phyloP scores from a whole-genome alignment of 92 coral and sea anemone species.

The Umimayanthus kanabou region DNA sequence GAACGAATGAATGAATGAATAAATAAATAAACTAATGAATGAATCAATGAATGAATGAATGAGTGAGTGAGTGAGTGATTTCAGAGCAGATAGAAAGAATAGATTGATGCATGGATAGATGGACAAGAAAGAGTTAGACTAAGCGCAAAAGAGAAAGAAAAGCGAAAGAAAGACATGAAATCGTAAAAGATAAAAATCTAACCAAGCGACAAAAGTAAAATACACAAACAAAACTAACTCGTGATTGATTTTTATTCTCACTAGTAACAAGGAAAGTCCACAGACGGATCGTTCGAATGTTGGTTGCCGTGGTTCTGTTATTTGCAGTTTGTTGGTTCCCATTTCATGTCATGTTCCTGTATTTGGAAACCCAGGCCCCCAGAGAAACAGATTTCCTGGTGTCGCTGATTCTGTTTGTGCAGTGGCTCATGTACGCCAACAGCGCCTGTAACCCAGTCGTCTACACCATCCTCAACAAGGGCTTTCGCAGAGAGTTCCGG shows the following conservation, averaged over 20 bases:
- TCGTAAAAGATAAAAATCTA: not conserved
- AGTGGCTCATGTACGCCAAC: conserved; percentile 67
- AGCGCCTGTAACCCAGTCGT: conserved; percentile 65
- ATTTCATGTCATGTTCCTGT: conserved; percentile 55
- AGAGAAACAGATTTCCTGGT: conserved; percentile 47
- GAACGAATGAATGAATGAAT: not conserved
- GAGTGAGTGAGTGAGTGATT: too few species aligned
- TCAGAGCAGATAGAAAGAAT: too few species aligned
- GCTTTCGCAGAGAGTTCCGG: conserved; percentile 55
- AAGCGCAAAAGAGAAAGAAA: not conserved
- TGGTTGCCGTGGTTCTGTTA: conserved; percentile 53
- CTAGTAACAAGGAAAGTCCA: conserved; percentile 54
- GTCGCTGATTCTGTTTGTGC: conserved; percentile 46
- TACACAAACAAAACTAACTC: not conserved
- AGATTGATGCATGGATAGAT: too few species aligned
- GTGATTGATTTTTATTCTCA: not conserved
- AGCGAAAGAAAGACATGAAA: too few species aligned
- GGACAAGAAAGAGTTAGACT: not conserved
- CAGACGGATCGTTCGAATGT: conserved; percentile 57
- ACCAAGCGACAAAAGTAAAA: not conserved
- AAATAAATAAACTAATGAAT: too few species aligned
- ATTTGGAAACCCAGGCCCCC: conserved; percentile 43
- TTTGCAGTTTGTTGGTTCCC: conserved; percentile 68
- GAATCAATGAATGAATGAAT: not conserved
- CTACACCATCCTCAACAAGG: conserved; percentile 49